These are phyloP conservation scores for Turdus rufiventris DNA, from an alignment of 2,113 vertebrate species.

Conservation along the genomic window DNA sequence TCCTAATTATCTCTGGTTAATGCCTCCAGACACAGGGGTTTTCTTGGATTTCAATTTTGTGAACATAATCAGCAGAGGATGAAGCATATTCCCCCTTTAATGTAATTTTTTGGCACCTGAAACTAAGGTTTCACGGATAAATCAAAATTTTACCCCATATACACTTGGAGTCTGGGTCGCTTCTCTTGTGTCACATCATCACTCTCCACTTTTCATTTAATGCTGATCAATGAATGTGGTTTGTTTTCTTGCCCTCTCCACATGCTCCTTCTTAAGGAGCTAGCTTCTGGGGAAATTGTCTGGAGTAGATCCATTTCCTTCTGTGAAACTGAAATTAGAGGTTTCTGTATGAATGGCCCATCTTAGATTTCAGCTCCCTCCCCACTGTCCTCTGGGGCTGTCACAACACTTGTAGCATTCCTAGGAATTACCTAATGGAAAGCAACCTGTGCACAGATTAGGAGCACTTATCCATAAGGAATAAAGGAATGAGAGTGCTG, in stretches of 20 bases:
- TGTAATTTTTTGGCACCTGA: constrained; percentile 17
- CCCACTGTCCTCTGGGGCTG: neutral
- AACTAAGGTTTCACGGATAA: neutral
- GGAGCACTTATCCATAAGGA: accelerated
- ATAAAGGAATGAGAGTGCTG: neutral
- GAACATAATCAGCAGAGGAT: neutral
- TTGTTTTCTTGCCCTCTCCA: neutral
- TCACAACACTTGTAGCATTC: neutral
- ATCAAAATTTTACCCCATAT: neutral
- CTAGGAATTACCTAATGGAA: neutral
- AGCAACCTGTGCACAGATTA: neutral
- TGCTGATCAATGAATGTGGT: neutral
- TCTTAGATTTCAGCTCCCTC: neutral
- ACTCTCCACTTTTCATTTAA: neutral
- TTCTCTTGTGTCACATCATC: neutral
- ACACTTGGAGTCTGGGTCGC: neutral
- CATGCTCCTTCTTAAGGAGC: neutral
- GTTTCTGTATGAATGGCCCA: neutral
- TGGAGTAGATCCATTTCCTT: neutral
- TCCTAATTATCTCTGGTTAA: constrained; percentile 19
- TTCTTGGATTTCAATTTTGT: constrained; percentile 22
- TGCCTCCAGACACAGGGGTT: neutral
- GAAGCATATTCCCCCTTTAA: neutral
- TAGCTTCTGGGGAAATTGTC: neutral
- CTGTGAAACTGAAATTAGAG: neutral